Evolutionary conservation across 1,140 invertebrate genomes (phyloP), one percentile per base, ranked within the genome.

Genomic region (Papilio machaon): DNA sequence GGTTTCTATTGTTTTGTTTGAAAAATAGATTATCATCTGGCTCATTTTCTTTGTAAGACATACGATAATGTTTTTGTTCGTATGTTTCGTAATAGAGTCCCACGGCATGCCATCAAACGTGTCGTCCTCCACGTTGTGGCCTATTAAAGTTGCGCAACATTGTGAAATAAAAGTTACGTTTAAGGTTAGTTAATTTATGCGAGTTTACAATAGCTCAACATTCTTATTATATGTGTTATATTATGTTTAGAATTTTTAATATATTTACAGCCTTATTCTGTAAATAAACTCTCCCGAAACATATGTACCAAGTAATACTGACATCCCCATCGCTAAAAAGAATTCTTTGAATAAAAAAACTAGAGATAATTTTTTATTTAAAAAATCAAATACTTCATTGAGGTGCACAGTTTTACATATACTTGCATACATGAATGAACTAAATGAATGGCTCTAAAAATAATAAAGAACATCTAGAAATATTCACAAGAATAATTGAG

Each of bases 91-190:
- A 52, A 13, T 52, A 15, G 9, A 49, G 15, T 15, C 15, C 15
- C 49, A 52, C 49, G 13, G 49, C 15, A 15, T 15, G 17, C 46
- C 11, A 52, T 76, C 74, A 52, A 75, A 76, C 49, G 47, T 47
- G 74, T 76, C 73, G 73, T 75, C 46, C 73, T 17, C n/a, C 73
- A 47, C 15, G 74, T 23, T 52, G 47, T 13, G 11, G 47, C 0
- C 74, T 11, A 49, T 76, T 76, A 76, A 52, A 30, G 74, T 76
- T 76, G 74, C 74, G 49, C 47, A 76, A 76, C 11, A 76, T 76
- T 76, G 11, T 76, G 74, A 76, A 76, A 76, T 49, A 76, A 67
- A 67, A 13, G 23, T 67, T 67, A 67, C 15, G 30, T 70, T 19
- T 70, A 70, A 38, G 64, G 11, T 35, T 70, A 10, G 64, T 35